Evolutionary conservation across 2,888 invertebrate genomes (phyloP).

Genomic region (Blastobasis lacticolella): DNA sequence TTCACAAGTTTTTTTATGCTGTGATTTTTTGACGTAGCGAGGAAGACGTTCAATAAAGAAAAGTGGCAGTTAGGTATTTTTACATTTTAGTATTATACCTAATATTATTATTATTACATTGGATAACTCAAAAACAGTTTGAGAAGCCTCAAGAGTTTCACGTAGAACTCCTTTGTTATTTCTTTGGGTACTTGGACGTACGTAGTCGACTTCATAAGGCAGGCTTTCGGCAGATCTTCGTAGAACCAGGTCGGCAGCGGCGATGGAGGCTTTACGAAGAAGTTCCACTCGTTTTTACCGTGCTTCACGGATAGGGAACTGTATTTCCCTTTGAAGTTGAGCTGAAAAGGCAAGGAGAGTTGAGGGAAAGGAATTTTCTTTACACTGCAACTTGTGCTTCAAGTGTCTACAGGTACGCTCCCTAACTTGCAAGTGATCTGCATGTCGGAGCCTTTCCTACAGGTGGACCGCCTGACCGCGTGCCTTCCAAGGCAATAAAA

Average conservation of each 20-base stretch:
- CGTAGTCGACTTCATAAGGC: conserved; percentile 10
- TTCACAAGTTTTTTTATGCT: too few relatives aligned
- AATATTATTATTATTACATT: conserved; percentile 11
- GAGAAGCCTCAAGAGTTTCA: conserved; percentile 18
- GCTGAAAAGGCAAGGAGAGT: conserved; percentile 22
- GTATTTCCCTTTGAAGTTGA: conserved; percentile 34
- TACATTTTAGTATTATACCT: too few relatives aligned
- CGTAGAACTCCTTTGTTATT: conserved; percentile 27
- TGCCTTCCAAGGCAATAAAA: not conserved
- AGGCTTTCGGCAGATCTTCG: conserved; percentile 18
- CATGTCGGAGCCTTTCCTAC: too few relatives aligned
- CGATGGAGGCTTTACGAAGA: conserved; percentile 25
- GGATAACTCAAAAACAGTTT: conserved; percentile 21
- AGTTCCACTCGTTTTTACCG: conserved; percentile 30
- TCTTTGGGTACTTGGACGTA: conserved; percentile 27
- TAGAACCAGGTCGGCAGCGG: conserved; percentile 42
- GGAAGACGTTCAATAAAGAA: too few relatives aligned
- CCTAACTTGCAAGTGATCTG: conserved; percentile 11
- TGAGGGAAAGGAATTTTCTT: too few relatives aligned
- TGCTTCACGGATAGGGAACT: conserved; percentile 26
- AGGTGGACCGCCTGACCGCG: conserved; percentile 10
- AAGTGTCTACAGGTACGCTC: conserved; percentile 13
- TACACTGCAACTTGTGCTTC: conserved; percentile 4
- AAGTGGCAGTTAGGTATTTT: too few relatives aligned
- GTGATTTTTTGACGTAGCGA: too few relatives aligned